Evolutionary conservation across 1,140 invertebrate species (phyloP).

Genomic region (honey bee (Apis mellifera)): Amel_HAv3.1 CM009933.2:5628501-5629000

Average conservation of each 20-base stretch:
- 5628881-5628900: conserved; percentile 66
- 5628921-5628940: conserved; percentile 52
- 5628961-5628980: conserved; percentile 36
- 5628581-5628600: too few relatives aligned
- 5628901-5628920: conserved; percentile 60
- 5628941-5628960: conserved; percentile 60
- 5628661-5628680: too few relatives aligned
- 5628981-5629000: neutral
- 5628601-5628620: too few relatives aligned
- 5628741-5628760: neutral
- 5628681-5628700: too few relatives aligned
- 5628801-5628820: conserved; percentile 16
- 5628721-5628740: neutral
- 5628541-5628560: too few relatives aligned
- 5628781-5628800: neutral
- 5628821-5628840: conserved; percentile 67
- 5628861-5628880: conserved; percentile 67
- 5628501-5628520: too few relatives aligned
- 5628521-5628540: too few relatives aligned
- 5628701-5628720: neutral
- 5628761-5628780: conserved; percentile 10
- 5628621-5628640: too few relatives aligned
- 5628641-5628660: too few relatives aligned
- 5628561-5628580: too few relatives aligned
- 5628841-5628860: conserved; percentile 73